A percentile compares a stretch with the other conserved stretches of the same genome.
phyloP scores from a whole-genome alignment of 1,140 invertebrate genomes.

The Aphelenchoides fujianensis region DNA sequence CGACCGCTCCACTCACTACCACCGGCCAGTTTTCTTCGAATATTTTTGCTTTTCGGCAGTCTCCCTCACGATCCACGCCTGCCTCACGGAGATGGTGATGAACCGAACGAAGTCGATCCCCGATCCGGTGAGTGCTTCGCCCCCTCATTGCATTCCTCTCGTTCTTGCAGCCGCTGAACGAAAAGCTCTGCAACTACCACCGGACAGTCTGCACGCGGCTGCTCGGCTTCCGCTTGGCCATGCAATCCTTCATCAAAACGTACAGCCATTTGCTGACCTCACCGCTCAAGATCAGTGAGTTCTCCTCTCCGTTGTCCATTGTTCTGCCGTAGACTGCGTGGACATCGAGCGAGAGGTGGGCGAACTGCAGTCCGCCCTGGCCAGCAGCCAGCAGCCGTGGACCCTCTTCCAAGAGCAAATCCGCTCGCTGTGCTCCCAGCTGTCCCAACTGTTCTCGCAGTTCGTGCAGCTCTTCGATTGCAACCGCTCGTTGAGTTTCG shows the following conservation, averaged over 20 bases:
- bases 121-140: conserved; percentile 31
- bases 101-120: conserved; percentile 27
- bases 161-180: conserved; percentile 19
- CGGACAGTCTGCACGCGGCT: conserved; percentile 17
- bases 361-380: conserved; percentile 2
- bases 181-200: conserved; percentile 20
- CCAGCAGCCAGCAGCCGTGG: conserved; percentile 9
- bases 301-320: too few species aligned
- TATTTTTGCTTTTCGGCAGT: conserved; percentile 33
- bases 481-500: background rate
- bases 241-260: conserved; percentile 28
- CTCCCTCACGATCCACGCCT: conserved; percentile 28
- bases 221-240: conserved; percentile 7
- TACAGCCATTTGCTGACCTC: conserved; percentile 12
- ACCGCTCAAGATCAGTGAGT: conserved; percentile 21
- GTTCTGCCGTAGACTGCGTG: conserved; percentile 16
- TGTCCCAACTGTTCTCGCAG: conserved; percentile 19
- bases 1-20: conserved; percentile 26
- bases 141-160: conserved; percentile 12
- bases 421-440: background rate
- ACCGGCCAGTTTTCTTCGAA: conserved; percentile 32
- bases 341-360: conserved; percentile 19
- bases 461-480: conserved; percentile 18
- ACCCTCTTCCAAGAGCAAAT: conserved; percentile 12
- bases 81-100: conserved; percentile 17